Base-by-base conservation (phyloP, 2,113 vertebrate species). In the Cololabis saira region DNA sequence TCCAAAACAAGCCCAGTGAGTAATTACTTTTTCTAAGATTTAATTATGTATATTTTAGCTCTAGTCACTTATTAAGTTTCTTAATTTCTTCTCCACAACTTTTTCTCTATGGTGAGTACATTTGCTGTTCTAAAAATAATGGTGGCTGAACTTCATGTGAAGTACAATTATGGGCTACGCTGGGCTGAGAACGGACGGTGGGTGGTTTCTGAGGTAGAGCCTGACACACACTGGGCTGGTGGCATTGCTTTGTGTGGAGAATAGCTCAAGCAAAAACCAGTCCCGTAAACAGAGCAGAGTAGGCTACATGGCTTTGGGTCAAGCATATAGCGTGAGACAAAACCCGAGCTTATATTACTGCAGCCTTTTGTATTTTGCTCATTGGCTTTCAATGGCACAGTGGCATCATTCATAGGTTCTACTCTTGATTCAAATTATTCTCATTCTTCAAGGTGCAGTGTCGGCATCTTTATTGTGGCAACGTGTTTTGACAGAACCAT, bases 131-230 rank as follows among this genome's bases (percentile, higher is more conserved):
- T 91, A 93, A 92, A 93, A 92, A 91, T 92, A 92, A 59, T 53
- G 45, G 61, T 70, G 63, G 63, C 48, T 81, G 58, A 80, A 83
- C 63, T 83, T 80, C 72, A 78, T 62, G 83, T 48, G 72, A 89
- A 89, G 83, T 83, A 81, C 89, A 93, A 93, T 92, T 92, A 91
- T 88, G 90, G 89, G 82, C 81, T 91, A 72, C n/a, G 55, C 82
- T n/a, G 72, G 51, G 75, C 81, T 87, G 84, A 90, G 86, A 83
- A 82, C 61, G 66, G 80, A 74, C 84, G 54, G 85, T 84, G 87
- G 76, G 86, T 82, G 86, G 88, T 86, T 91, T 87, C 80, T 87
- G 88, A 86, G 89, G 84, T 79, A 74, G 70, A 48, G 71, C 80
- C 58, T 27, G 60, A 78, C 79, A 84, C 77, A 83, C 76, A 85